Evolutionary conservation across 2,888 invertebrate genomes (phyloP), one percentile per base, ranked within the genome.

Genomic region (Flabesymbios commensalis): DNA sequence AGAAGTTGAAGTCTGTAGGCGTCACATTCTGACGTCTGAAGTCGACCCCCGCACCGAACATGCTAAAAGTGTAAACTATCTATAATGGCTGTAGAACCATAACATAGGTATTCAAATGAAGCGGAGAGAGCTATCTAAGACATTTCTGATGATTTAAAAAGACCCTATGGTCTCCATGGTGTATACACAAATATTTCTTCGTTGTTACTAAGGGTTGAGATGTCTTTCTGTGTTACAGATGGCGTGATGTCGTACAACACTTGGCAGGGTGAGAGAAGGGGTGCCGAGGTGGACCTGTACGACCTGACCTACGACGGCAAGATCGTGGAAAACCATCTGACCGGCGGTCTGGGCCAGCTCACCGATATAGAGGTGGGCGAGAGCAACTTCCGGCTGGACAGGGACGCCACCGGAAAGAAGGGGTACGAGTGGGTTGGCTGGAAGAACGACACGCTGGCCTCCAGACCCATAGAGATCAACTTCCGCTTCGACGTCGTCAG

Each of bases 401-500:
- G 87, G 76, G 87, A 87, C 81, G 89, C 82, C 22, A 31, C 29
- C 28, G 61, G 64, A 1, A 22, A 33, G 19, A 32, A 57, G 42
- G 64, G 64, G 7, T 90, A 90, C 75, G 91, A 92, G 54, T 94
- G 94, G 94, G 89, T 94, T 32, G 94, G 93, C 0, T 94, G 94
- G 94, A 87, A 88, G 67, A 78, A 76, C 55, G 63, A 64, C 51
- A 75, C 91, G 80, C 88, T 89, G 78, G 52, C 56, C 10, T 28
- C 24, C 19, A 87, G 82, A 55, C 88, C 88, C 47, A 85, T 94
- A 10, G 88, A 90, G 73, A 85, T 94, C 45, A 86, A 88, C 1
- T 93, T 94, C 84, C 91, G 92, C 81, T 94, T 94, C 83, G 93
- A 94, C 78, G 87, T 87, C 76, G 90, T 93, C 61, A 87, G 93